These are phyloP conservation scores for Manis crassicaudata DNA, from an alignment of 2,797 vertebrate species.

Conservation along the genomic window DNA sequence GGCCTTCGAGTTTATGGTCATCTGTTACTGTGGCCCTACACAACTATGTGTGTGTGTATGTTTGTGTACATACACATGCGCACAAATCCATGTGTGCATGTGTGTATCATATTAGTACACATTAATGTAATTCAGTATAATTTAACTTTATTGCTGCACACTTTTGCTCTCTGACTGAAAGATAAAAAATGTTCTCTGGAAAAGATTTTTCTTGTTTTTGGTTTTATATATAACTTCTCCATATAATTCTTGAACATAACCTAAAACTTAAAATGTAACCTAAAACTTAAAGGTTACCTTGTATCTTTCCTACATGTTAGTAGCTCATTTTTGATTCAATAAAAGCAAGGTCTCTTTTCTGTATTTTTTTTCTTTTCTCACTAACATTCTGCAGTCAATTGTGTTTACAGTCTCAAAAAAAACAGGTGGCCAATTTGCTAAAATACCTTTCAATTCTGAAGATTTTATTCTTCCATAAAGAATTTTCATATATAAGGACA, in stretches of 20 bases:
- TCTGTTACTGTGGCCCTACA: background rate
- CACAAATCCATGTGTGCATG: background rate
- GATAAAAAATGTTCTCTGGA: background rate
- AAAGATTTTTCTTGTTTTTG: background rate
- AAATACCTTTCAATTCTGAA: slow-evolving; percentile 5
- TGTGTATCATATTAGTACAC: background rate
- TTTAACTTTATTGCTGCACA: background rate
- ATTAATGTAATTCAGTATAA: background rate
- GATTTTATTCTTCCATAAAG: background rate
- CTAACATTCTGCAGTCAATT: background rate
- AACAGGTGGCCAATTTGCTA: background rate
- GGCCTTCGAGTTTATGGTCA: background rate
- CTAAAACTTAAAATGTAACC: background rate
- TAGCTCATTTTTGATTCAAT: background rate
- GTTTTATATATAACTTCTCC: background rate
- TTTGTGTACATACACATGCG: background rate
- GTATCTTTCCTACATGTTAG: background rate
- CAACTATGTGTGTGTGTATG: background rate
- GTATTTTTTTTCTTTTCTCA: background rate
- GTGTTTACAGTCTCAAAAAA: background rate
- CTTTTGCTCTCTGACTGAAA: background rate
- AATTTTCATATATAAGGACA: background rate
- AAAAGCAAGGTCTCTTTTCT: background rate
- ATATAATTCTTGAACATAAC: background rate
- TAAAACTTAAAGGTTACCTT: background rate